A percentile compares a stretch with the other conserved stretches of the same genome.
These are phyloP conservation scores for Euleptes europaea DNA, from an alignment of 2,113 vertebrate genomes.

Conservation along the genomic window DNA sequence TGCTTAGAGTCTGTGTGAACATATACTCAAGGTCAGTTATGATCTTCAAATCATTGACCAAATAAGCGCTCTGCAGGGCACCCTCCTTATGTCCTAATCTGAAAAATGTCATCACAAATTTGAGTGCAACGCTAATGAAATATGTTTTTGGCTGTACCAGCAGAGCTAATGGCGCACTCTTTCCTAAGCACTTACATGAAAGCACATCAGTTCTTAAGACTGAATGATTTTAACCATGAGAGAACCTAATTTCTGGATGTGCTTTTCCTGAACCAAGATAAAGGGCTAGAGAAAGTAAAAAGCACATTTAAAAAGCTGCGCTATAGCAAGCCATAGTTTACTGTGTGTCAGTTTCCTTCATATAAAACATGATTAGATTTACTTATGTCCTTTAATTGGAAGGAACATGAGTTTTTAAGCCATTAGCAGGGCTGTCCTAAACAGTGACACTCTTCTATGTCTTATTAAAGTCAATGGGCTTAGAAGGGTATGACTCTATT, in stretches of 20 bases:
- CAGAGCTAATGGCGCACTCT: not conserved
- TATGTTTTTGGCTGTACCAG: not conserved
- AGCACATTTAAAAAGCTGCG: not conserved
- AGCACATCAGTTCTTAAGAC: not conserved
- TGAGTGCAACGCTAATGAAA: not conserved
- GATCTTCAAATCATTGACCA: not conserved
- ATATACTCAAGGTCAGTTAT: not conserved
- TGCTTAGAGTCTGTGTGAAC: too few species aligned
- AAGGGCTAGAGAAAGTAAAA: not conserved
- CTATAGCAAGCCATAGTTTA: not conserved
- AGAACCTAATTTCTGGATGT: not conserved
- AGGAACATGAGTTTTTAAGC: constrained; percentile 38
- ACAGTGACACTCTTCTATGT: too few species aligned
- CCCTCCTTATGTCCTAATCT: not conserved
- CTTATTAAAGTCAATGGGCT: too few species aligned
- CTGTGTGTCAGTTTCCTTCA: not conserved
- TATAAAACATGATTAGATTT: constrained; percentile 8
- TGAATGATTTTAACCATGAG: not conserved
- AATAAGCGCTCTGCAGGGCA: not conserved
- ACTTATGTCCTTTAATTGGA: constrained; percentile 43
- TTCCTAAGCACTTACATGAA: not conserved
- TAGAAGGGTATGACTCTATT: too few species aligned
- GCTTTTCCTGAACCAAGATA: not conserved
- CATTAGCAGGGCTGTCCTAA: not conserved
- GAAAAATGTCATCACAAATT: not conserved